These are phyloP conservation scores for Baryphthengus martii DNA, from an alignment of 2,113 vertebrate genomes.

Conservation along the genomic window DNA sequence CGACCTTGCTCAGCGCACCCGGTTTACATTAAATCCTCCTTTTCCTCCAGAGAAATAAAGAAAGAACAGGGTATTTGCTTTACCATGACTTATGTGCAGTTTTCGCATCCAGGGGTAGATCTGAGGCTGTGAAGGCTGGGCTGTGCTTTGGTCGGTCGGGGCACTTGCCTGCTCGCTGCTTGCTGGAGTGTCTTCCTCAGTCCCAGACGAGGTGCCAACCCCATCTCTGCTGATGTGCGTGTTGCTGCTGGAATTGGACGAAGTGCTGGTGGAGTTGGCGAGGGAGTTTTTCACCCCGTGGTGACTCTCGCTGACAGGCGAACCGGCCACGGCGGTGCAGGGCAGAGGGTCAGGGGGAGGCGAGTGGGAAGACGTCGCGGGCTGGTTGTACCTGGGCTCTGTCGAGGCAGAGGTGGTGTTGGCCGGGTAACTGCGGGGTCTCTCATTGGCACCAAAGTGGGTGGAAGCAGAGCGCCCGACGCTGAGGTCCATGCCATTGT, in stretches of 20 bases:
- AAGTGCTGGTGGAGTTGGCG: conserved; percentile 81
- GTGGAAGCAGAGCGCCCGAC: conserved; percentile 86
- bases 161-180: conserved; percentile 89
- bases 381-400: conserved; percentile 93
- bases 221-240: conserved; percentile 88
- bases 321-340: conserved; percentile 87
- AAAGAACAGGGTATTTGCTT: conserved; percentile 72
- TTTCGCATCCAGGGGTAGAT: conserved; percentile 99
- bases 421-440: conserved; percentile 88
- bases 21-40: conserved; percentile 49
- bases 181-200: conserved; percentile 89
- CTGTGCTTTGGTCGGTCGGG: conserved; percentile 86
- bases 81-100: conserved; percentile 99
- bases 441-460: conserved; percentile 93
- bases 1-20: conserved; percentile 48
- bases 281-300: conserved; percentile 92
- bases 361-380: conserved; percentile 84
- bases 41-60: conserved; percentile 66
- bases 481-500: conserved; percentile 99
- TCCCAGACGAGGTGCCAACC: conserved; percentile 86
- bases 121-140: conserved; percentile 88
- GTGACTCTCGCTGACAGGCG: conserved; percentile 86
- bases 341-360: conserved; percentile 90
- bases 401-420: conserved; percentile 84
- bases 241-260: conserved; percentile 79